Evolutionary conservation across 2,888 invertebrate genomes (phyloP), one percentile per base, ranked within the genome.

Genomic region (Drosophila formosana): DNA sequence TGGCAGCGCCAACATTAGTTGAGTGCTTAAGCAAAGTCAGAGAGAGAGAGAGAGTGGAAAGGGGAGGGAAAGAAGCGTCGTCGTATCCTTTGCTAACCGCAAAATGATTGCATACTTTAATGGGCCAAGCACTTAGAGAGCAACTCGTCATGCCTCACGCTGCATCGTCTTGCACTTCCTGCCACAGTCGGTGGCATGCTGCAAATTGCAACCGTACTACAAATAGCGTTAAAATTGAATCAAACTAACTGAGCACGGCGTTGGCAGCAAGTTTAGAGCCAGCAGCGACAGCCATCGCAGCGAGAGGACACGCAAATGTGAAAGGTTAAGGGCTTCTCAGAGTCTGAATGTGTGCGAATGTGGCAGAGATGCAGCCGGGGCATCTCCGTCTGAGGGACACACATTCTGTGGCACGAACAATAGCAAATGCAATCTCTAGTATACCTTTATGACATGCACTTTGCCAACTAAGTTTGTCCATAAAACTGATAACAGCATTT

Each of bases 61-160:
- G 5, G 41, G 6, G 6, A 25, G 6, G 5, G 2, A 43, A 45
- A 37, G 28, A 9, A 26, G 6, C 1, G 18, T 18, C 13, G 13
- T 34, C 32, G 18, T 47, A 66, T 65, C 61, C 66, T 65, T 43
- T 37, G 66, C 65, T 72, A 75, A 76, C 78, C 78, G 67, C 82
- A 78, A 85, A 85, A 87, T 75, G 87, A 85, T 85, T 85, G 87
- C 85, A 87, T 80, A 84, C 85, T 87, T 85, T 84, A 85, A 87
- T 85, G 84, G 87, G 84, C 78, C 62, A 67, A 75, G 88, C 87
- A 87, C 85, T 85, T 85, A 87, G 76, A 53, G 39, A 2, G 39
- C 37, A 50, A 56, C 63, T 49, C 53, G 53, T 53, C 74, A 52
- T 50, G 60, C 28, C 13, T 4, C n/a, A 7, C 25, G 37, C 28